These are phyloP conservation scores for Nematolebias whitei DNA, from an alignment of 2,113 vertebrate genomes.

Conservation along the genomic window DNA sequence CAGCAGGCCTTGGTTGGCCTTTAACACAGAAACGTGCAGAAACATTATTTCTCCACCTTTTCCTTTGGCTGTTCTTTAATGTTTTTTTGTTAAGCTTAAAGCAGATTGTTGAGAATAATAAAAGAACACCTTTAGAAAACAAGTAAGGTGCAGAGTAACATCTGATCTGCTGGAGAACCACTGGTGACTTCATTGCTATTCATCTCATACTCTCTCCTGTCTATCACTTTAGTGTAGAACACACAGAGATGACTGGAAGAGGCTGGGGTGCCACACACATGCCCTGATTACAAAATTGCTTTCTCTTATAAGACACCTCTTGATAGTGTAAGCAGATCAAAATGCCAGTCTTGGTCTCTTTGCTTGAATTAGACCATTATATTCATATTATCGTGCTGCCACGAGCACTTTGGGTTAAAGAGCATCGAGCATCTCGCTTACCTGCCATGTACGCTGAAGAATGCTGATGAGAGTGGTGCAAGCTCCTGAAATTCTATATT, in stretches of 20 bases:
- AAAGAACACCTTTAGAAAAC: background rate
- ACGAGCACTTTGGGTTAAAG: constrained; percentile 53
- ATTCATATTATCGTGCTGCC: constrained; percentile 56
- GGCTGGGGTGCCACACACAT: constrained; percentile 48
- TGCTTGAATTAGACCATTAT: constrained; percentile 56
- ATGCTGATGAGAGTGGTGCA: constrained; percentile 45
- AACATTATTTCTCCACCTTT: no score
- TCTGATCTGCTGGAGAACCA: constrained; percentile 21
- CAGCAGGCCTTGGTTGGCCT: no score
- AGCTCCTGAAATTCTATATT: constrained; percentile 38
- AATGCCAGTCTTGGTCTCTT: constrained; percentile 46
- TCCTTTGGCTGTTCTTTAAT: background rate
- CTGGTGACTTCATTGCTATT: constrained; percentile 55
- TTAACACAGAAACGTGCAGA: no score
- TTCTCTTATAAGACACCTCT: constrained; percentile 28
- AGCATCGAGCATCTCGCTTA: constrained; percentile 36
- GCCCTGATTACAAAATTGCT: constrained; percentile 52
- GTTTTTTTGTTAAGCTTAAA: background rate
- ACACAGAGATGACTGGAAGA: constrained; percentile 45
- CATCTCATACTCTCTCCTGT: constrained; percentile 23
- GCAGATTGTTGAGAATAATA: background rate
- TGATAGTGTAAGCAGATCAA: constrained; percentile 37
- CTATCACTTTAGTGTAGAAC: constrained; percentile 36
- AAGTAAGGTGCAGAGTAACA: constrained; percentile 4
- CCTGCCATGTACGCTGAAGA: constrained; percentile 38